Evolutionary conservation across 2,797 vertebrate species (phyloP), one percentile per base, ranked within the genome.

Genomic region (Falco naumanni): DNA sequence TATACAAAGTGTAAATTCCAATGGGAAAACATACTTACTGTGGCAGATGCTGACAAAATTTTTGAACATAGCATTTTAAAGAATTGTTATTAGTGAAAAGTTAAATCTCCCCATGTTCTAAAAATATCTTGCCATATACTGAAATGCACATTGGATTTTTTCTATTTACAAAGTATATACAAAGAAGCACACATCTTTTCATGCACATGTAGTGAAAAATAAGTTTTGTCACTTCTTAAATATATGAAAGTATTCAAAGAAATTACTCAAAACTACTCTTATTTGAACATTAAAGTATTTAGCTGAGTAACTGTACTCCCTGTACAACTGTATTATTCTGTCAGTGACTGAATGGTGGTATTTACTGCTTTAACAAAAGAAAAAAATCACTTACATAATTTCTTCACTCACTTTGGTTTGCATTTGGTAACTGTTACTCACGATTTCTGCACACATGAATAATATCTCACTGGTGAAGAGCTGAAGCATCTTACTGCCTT

Each of bases 151-250:
- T 11, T 87, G 94, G 84, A 93, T 78, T 68, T 87, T 64, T 91
- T 87, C 51, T 95, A 93, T 97, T 97, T 95, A 97, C 89, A 90
- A 88, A 81, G 37, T 93, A 74, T 83, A 68, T 87, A 97, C 95
- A 96, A 47, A 87, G 84, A 95, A 84, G 12, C 51, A 84, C 77
- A 75, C 22, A 31, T 56, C 79, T 95, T 48, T 88, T 90, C 60
- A 96, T 71, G 86, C 56, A 88, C 26, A 57, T 9, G 29, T 64
- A 68, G 51, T 89, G 64, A 85, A 90, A 89, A 94, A 60, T 56
- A 83, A 28, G 3, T 68, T 95, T 84, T 94, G 59, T 50, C 72
- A 47, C 76, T 96, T 95, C 63, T 93, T 92, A 88, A 57, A 59
- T 31, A 69, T 76, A 50, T 66, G 74, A 91, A 95, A 92, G 65